phyloP scores from a whole-genome alignment of 92 coral and sea anemone genomes.

The Palythoa caribaeorum region DNA sequence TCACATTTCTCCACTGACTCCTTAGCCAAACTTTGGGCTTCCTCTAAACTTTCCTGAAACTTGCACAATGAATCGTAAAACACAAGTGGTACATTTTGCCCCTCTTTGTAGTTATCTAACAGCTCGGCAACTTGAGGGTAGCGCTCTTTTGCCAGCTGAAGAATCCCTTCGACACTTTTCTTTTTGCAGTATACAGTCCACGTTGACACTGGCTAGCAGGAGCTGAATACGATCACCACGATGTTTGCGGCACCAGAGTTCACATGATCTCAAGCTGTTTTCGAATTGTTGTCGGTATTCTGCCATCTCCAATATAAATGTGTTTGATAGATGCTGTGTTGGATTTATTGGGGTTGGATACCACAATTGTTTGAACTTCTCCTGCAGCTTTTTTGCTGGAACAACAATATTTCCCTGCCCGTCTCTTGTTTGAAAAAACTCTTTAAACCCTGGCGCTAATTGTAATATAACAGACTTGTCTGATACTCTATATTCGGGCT shows the following conservation, averaged over 20 bases:
- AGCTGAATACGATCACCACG: constrained; percentile 40
- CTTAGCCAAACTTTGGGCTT: too few species aligned
- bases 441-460: background rate
- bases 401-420: constrained; percentile 65
- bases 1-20: too few species aligned
- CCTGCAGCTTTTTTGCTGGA: background rate
- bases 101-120: too few species aligned
- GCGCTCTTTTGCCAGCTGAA: too few species aligned
- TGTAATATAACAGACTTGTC: background rate
- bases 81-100: too few species aligned
- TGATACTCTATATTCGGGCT: constrained; percentile 16
- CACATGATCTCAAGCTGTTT: constrained; percentile 39
- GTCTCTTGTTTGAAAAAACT: constrained; percentile 51
- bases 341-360: constrained; percentile 56
- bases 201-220: background rate
- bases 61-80: too few species aligned
- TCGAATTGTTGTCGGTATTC: constrained; percentile 53
- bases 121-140: too few species aligned
- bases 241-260: constrained; percentile 52
- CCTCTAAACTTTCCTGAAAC: too few species aligned
- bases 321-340: constrained; percentile 51
- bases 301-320: constrained; percentile 61
- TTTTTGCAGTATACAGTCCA: too few species aligned
- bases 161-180: too few species aligned
- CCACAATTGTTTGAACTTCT: constrained; percentile 59